phyloP scores from a whole-genome alignment of 2,797 vertebrate species.

The Bradypus variegatus region DNA sequence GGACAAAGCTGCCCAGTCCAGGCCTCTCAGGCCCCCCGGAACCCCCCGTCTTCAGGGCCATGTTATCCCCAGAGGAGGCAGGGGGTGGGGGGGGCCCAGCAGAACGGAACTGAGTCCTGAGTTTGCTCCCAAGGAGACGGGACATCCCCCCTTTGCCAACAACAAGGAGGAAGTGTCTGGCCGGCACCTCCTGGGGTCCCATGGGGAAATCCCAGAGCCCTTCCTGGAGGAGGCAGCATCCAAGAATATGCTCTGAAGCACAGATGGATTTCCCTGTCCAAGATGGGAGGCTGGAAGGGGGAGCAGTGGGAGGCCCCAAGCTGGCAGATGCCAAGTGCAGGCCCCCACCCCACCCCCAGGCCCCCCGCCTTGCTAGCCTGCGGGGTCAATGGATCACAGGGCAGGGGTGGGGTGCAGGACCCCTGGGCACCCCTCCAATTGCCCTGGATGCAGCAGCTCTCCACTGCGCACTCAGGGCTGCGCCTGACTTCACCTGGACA shows the following conservation, averaged over 20 bases:
- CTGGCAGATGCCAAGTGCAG: background rate
- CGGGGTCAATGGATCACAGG: no score
- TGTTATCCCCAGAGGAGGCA: background rate
- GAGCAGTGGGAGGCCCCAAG: no score
- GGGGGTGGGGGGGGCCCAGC: background rate
- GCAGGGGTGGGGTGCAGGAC: background rate
- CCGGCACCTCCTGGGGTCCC: background rate
- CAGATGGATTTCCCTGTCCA: background rate
- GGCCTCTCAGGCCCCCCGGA: background rate
- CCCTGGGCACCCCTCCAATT: background rate
- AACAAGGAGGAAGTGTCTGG: background rate
- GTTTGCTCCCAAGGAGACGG: background rate
- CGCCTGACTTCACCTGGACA: background rate
- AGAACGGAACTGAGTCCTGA: background rate
- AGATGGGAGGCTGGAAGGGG: background rate
- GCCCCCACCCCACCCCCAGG: rapidly evolving
- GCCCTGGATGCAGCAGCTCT: background rate
- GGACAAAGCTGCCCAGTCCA: background rate
- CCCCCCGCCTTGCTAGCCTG: background rate
- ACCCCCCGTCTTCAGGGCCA: background rate
- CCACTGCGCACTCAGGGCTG: background rate
- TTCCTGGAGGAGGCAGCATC: background rate
- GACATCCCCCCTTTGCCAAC: background rate
- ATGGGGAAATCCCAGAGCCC: background rate
- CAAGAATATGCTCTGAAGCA: background rate